Evolutionary conservation across 2,797 vertebrate species (phyloP), one percentile per base, ranked within the genome.

Genomic region (Spatula versicolor): DNA sequence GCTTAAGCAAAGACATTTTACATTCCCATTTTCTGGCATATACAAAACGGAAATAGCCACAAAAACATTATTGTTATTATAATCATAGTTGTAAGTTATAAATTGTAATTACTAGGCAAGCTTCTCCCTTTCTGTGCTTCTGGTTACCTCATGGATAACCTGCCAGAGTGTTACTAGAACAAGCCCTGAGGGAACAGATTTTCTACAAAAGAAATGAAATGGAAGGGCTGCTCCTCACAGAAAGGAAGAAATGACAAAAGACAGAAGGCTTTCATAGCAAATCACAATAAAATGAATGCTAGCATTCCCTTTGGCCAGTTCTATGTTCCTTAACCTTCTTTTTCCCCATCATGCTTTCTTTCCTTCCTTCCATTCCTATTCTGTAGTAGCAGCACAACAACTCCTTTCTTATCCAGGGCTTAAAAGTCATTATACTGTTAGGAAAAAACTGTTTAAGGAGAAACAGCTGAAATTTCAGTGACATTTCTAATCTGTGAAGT

Each of bases 141-240:
- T 69, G n/a, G 19, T n/a, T 88, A 48, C 59, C 23, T 86, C 83
- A 60, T 8, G 90, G 63, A 83, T 76, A 93, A 86, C 73, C 83
- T 86, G 39, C 7, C 58, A 37, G 37, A 16, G 54, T 63, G 46
- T 69, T 89, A 79, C 20, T 41, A 89, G 67, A 79, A 22, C 23
- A 75, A 76, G 52, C 13, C 62, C 43, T 33, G n/a, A 91, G 28
- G 68, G 48, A 88, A 67, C 6, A 83, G 25, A 67, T 86, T 84
- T 87, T 89, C 76, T 92, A 43, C 39, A 83, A 92, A 86, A 86
- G 28, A 35, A 82, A 67, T 28, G 46, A 88, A 92, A 91, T 59
- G 5, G 54, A 81, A 48, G 63, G 9, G 35, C 59, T 83, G 41
- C 4, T 15, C 35, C 69, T 86, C 39, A 82, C 6, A 91, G 76